Conservation (phyloP, 2,888 invertebrate genomes). For the Platyscelio sp. region DNA sequence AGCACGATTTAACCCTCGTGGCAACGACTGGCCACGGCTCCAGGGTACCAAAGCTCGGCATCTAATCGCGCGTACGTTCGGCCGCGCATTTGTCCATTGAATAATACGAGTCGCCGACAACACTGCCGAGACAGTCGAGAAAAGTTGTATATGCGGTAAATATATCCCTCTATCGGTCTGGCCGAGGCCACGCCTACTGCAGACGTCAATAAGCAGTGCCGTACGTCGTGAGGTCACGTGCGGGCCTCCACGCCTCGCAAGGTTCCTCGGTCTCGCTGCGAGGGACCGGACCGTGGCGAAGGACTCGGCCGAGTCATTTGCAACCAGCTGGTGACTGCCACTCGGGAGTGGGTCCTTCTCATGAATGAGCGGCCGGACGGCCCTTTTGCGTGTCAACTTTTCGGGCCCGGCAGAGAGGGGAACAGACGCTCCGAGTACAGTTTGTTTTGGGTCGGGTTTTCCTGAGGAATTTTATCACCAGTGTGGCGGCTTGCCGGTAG, state of each 20-base stretch:
- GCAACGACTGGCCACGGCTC: constrained; percentile 77
- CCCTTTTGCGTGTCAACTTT: not conserved
- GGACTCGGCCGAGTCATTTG: too few relatives aligned
- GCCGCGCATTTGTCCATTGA: constrained; percentile 81
- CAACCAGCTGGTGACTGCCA: not conserved
- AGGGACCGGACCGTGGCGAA: too few relatives aligned
- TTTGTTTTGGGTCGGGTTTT: too few relatives aligned
- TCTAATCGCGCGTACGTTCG: constrained; percentile 75
- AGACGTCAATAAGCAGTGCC: constrained; percentile 85
- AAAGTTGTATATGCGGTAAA: constrained; percentile 80
- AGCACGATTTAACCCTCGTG: constrained; percentile 77
- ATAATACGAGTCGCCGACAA: constrained; percentile 75
- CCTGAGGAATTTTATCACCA: too few relatives aligned
- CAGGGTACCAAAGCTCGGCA: constrained; percentile 78
- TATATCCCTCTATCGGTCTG: constrained; percentile 81
- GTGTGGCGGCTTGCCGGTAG: too few relatives aligned
- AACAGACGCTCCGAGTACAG: too few relatives aligned
- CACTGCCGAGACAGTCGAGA: constrained; percentile 73
- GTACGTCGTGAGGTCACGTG: constrained; percentile 71
- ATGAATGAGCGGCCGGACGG: constrained; percentile 16
- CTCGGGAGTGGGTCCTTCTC: constrained; percentile 16
- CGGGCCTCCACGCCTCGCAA: constrained; percentile 38
- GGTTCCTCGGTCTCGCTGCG: too few relatives aligned
- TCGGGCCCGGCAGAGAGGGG: too few relatives aligned
- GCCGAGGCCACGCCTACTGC: constrained; percentile 85